Base-by-base conservation (phyloP, 2,113 vertebrate species). In the Actenoides lindsayi region DNA sequence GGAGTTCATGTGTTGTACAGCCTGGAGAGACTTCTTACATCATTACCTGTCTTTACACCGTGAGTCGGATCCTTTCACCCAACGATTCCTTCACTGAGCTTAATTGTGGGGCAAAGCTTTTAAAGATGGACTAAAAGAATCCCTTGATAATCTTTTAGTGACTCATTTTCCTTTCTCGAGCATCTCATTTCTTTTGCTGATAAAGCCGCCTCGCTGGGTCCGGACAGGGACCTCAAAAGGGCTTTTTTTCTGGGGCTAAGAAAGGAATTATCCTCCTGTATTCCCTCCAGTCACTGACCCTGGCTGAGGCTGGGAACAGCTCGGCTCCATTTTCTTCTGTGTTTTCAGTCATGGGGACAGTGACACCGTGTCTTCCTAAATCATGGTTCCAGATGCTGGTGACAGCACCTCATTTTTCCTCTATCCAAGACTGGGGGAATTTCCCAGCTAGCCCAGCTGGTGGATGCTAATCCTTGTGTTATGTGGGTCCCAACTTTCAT, bases 141-240 rank as follows among this genome's bases (percentile, higher is more conserved):
- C 59, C 13, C 33, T 86, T 90, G 64, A 82, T 90, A 68, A 79
- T 15, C 16, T 41, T 91, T 71, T 30, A 56, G 16, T 33, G 18
- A 42, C 13, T 74, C 13, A 31, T 78, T 89, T 91, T 69, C n/a
- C 41, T 70, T 86, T 87, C 35, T 53, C 2, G 3, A 81, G 28
- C 27, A n/a, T 81, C 50, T 31, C 39, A 4, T 0, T 35, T 87
- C 41, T 81, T 60, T 30, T 67, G 37, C 48, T 74, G 59, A 54
- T 37, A 69, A 87, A 77, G 51, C 63, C 69, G 51, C 39, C 42
- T 85, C 2, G 0, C 56, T 60, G 59, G 27, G 13, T 56, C 54
- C 41, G 13, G 80, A 60, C 35, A 30, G 0, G 0, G 46, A 39
- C 20, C 8, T 73, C 1, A 0, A 24, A 33, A 80, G 16, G 35